phyloP scores from a whole-genome alignment of 2,888 invertebrate species.

The Cheilosia vulpina region DNA sequence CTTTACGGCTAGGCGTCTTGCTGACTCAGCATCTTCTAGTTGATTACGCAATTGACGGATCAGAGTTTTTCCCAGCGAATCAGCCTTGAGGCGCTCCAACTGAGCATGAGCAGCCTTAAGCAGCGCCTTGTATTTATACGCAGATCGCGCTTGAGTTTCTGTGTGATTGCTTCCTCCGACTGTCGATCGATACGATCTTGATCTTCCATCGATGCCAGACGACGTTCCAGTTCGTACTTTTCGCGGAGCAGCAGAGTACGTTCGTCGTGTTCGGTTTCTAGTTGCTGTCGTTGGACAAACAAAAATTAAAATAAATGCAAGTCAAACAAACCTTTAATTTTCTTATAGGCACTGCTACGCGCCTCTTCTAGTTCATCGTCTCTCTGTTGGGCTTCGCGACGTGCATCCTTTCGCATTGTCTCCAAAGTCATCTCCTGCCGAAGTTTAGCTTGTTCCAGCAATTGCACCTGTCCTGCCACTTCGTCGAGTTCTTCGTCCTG shows the following conservation, averaged over 20 bases:
- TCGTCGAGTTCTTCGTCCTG: conserved; percentile 98
- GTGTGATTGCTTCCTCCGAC: conserved; percentile 88
- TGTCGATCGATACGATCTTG: conserved; percentile 89
- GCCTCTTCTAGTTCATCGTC: conserved; percentile 98
- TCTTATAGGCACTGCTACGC: conserved; percentile 94
- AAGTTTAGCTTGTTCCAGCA: conserved; percentile 96
- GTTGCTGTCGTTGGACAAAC: conserved; percentile 85
- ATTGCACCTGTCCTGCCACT: conserved; percentile 94
- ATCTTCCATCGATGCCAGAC: conserved; percentile 91
- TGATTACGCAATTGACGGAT: conserved; percentile 91
- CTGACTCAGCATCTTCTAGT: conserved; percentile 95
- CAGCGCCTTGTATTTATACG: conserved; percentile 94
- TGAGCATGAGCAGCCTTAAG: conserved; percentile 96
- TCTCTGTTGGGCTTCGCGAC: conserved; percentile 94
- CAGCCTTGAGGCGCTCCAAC: conserved; percentile 93
- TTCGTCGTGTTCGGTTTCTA: conserved; percentile 97
- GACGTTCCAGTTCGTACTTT: conserved; percentile 95
- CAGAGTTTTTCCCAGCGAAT: conserved; percentile 91
- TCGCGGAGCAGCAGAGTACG: conserved; percentile 93
- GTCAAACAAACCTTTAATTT: conserved; percentile 89
- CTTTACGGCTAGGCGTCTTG: conserved; percentile 92
- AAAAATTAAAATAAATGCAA: not conserved
- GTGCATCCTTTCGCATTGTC: conserved; percentile 94
- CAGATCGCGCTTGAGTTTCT: conserved; percentile 92
- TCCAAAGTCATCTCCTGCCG: conserved; percentile 97